These are phyloP conservation scores for Octopus sinensis DNA, from an alignment of 1,140 invertebrate species.

Conservation along the genomic window DNA sequence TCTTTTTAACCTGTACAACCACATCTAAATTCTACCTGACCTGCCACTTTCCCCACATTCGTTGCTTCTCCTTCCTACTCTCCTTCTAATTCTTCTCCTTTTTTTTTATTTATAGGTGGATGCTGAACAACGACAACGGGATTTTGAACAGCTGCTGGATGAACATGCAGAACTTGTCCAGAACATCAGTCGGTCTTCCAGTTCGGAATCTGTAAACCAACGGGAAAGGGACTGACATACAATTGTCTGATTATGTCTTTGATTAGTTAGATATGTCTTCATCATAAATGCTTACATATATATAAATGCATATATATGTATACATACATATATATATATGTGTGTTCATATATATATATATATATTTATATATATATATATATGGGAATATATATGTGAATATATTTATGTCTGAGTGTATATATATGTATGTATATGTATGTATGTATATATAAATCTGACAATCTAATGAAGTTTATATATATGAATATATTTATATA, in stretches of 20 bases:
- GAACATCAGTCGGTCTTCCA: conserved; percentile 41
- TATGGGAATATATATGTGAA: no score
- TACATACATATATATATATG: background rate
- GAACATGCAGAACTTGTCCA: conserved; percentile 48
- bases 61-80: no score
- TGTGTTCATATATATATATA: no score
- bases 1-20: no score
- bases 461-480: no score
- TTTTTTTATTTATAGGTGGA: conserved; percentile 32
- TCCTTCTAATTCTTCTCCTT: conserved; percentile 6
- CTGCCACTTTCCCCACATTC: no score
- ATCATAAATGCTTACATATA: conserved; percentile 8
- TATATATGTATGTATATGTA: no score
- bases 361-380: no score
- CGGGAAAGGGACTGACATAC: conserved; percentile 8
- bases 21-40: no score
- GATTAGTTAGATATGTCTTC: background rate
- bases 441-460: no score
- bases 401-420: no score
- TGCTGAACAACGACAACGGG: conserved; percentile 40
- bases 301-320: conserved; percentile 12
- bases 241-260: background rate
- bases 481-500: no score
- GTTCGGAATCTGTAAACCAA: conserved; percentile 25
- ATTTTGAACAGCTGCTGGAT: conserved; percentile 44